Percentiles rank a stretch among this genome's conserved stretches.
Conservation (phyloP, 2,888 invertebrate genomes). For the Boloria selene region DNA sequence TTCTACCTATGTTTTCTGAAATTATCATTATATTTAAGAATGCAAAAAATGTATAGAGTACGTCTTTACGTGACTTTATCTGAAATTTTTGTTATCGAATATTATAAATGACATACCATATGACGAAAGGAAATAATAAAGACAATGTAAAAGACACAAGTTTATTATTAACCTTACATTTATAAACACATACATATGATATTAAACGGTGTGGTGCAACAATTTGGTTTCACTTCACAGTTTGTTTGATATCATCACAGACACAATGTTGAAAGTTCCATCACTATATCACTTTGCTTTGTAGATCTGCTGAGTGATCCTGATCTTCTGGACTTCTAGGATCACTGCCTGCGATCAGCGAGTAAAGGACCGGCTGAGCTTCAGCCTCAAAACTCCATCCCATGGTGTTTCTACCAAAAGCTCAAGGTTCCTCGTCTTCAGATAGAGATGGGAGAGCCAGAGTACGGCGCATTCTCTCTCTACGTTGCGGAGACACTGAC, state of each 20-base stretch:
- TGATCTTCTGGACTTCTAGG: conserved; percentile 19
- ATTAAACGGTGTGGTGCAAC: conserved; percentile 40
- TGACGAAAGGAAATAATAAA: conserved; percentile 32
- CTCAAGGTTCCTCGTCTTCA: conserved; percentile 78
- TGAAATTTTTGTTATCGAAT: not conserved
- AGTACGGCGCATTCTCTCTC: conserved; percentile 66
- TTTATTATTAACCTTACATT: conserved; percentile 43
- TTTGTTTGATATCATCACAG: conserved; percentile 40
- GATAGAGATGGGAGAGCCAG: conserved; percentile 73
- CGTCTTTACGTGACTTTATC: not conserved
- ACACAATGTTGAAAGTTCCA: conserved; percentile 32
- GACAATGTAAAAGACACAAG: conserved; percentile 38
- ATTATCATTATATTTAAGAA: no score
- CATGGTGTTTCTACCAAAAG: conserved; percentile 43
- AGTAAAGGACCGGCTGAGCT: conserved; percentile 38
- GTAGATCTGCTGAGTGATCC: conserved; percentile 26
- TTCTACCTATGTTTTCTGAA: no score
- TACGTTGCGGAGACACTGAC: conserved; percentile 69
- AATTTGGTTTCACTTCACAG: conserved; percentile 46
- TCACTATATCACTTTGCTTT: conserved; percentile 35
- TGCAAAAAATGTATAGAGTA: not conserved
- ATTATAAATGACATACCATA: conserved; percentile 14
- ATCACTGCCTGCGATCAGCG: conserved; percentile 30
- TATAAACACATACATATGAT: conserved; percentile 38
- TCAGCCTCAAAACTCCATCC: conserved; percentile 67